Evolutionary conservation across 2,888 invertebrate genomes (phyloP), one percentile per base, ranked within the genome.

Genomic region (Druceiella hillmani): DNA sequence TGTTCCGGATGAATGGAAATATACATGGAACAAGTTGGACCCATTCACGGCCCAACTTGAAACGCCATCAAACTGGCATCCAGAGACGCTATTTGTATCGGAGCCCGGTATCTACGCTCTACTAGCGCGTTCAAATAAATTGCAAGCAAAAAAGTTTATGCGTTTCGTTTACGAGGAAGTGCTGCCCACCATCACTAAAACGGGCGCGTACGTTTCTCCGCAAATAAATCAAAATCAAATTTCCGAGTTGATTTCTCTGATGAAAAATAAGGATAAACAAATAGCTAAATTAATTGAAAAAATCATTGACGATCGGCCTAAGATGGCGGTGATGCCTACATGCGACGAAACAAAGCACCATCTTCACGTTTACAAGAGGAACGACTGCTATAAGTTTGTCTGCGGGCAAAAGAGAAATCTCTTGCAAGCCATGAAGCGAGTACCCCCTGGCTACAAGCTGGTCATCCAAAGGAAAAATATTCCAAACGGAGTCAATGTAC

Each of bases 381-480:
- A 36, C 35, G 36, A 36, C 39, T 36, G 39, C 36, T 38, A 39
- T 38, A 41, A 41, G 36, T 39, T 17, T 39, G 3, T n/a, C n/a
- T n/a, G n/a, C n/a, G n/a, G n/a, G n/a, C n/a, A n/a, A n/a, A 43
- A 39, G 43, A 39, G 43, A 41, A 41, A 39, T 39, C 22, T 39
- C 3, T 43, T 36, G 36, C 39, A 36, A 35, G 35, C 43, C 36
- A 33, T 43, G 26, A 43, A 43, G 36, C 38, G 41, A 32, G 10
- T 41, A 41, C 33, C 17, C n/a, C n/a, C n/a, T n/a, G n/a, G n/a
- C n/a, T n/a, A n/a, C n/a, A n/a, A n/a, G 33, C 33, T 34, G 41
- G 37, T 37, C 31, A 12, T 34, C 38, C 34, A 38, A 38, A 20
- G 28, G 34, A 34, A 7, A 38, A 41, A 38, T 20, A 38, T 41